Conservation (phyloP, 2,888 invertebrate species). For the Danaus chrysippus region DNA sequence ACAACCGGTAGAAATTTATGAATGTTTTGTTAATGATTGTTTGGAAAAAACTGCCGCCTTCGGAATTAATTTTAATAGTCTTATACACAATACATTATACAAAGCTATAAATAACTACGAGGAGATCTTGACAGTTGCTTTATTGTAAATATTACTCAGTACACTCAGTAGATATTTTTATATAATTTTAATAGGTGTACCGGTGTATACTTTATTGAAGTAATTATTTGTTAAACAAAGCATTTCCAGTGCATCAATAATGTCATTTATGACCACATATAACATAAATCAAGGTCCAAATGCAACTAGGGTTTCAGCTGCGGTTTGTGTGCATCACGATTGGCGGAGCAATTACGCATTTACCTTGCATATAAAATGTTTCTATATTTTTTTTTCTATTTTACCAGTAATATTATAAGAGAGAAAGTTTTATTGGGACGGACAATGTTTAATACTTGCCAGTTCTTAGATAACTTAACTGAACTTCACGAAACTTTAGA, state of each 20-base stretch:
- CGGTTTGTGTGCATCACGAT: conserved; percentile 31
- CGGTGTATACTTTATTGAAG: no score
- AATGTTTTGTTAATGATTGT: conserved; percentile 52
- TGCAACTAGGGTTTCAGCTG: conserved; percentile 26
- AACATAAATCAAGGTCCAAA: conserved; percentile 26
- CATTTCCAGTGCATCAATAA: conserved; percentile 11
- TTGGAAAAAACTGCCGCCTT: conserved; percentile 52
- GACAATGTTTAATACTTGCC: no score
- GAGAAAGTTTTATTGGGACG: no score
- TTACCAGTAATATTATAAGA: no score
- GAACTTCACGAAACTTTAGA: no score
- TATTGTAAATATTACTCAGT: no score
- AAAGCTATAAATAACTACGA: no score
- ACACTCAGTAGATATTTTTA: not conserved
- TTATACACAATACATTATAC: conserved; percentile 1
- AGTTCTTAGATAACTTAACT: no score
- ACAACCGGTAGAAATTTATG: conserved; percentile 65
- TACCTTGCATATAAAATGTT: conserved; percentile 13
- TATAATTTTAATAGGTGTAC: not conserved
- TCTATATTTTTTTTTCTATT: not conserved
- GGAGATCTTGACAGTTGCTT: no score
- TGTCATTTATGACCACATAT: conserved; percentile 16
- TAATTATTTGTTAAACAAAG: not conserved
- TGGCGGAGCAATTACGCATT: conserved; percentile 31
- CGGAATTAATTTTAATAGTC: conserved; percentile 22